These are phyloP conservation scores for Caenorhabditis briggsae DNA, from an alignment of 1,140 invertebrate species.

Conservation along the genomic window DNA sequence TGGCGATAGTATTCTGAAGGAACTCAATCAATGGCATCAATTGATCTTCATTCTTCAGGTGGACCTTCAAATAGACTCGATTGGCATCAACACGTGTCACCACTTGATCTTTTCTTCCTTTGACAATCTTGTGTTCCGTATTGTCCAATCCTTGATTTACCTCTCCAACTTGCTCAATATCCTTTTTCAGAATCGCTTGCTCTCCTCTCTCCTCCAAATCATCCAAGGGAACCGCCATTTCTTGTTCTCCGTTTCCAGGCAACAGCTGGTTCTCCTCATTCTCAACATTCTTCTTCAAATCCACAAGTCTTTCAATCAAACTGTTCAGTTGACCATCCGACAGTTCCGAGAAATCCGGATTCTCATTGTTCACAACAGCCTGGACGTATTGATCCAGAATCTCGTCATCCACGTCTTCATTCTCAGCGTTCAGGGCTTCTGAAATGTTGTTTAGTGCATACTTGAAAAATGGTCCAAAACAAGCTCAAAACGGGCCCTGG, in stretches of 20 bases:
- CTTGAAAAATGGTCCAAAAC: not conserved
- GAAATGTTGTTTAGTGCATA: not conserved
- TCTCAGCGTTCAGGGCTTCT: constrained; percentile 41
- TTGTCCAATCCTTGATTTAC: constrained; percentile 72
- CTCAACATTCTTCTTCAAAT: constrained; percentile 59
- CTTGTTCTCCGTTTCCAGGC: constrained; percentile 65
- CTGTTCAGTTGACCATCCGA: constrained; percentile 58
- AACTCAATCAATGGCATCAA: constrained; percentile 67
- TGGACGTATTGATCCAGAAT: constrained; percentile 68
- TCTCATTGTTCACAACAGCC: constrained; percentile 61
- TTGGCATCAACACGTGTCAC: constrained; percentile 75
- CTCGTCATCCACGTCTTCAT: constrained; percentile 62
- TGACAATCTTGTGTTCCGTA: constrained; percentile 77
- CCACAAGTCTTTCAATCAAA: constrained; percentile 51
- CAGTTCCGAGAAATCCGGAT: constrained; percentile 58
- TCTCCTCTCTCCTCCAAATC: constrained; percentile 65
- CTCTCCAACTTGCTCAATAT: constrained; percentile 73
- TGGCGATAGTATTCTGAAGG: constrained; percentile 72
- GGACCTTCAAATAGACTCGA: constrained; percentile 74
- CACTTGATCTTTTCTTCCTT: constrained; percentile 70
- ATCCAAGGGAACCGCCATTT: constrained; percentile 74
- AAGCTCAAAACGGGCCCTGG: not conserved
- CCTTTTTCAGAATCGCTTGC: constrained; percentile 74
- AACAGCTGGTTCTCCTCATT: constrained; percentile 38
- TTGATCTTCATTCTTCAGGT: constrained; percentile 68